phyloP scores from a whole-genome alignment of 2,888 invertebrate genomes.

The Agriopis marginaria region DNA sequence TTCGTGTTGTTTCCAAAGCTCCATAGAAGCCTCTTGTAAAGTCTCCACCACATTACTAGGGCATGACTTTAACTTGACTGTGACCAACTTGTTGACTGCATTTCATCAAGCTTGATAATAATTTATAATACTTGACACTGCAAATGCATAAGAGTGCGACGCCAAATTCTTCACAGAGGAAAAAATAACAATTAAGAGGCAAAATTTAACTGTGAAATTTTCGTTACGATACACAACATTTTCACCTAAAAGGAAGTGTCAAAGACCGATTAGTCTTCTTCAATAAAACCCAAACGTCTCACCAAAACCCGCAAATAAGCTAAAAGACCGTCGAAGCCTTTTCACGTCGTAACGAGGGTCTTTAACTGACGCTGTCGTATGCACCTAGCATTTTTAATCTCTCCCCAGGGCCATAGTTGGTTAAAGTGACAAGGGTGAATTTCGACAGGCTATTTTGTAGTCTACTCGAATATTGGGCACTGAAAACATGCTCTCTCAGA shows the following conservation, averaged over 20 bases:
- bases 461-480: conserved; percentile 36
- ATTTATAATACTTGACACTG: too few relatives aligned
- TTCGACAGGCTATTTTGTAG: conserved; percentile 51
- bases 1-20: too few relatives aligned
- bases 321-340: conserved; percentile 27
- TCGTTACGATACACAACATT: not conserved
- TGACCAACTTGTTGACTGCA: too few relatives aligned
- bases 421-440: conserved; percentile 44
- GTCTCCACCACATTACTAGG: too few relatives aligned
- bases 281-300: conserved; percentile 24
- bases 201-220: not conserved
- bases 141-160: not conserved
- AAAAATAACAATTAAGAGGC: not conserved
- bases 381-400: conserved; percentile 43
- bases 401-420: conserved; percentile 24
- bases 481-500: conserved; percentile 45
- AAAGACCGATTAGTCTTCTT: conserved; percentile 22
- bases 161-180: not conserved
- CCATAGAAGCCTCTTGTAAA: too few relatives aligned
- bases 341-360: conserved; percentile 27
- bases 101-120: too few relatives aligned
- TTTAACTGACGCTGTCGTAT: conserved; percentile 33
- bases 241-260: conserved; percentile 8
- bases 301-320: conserved; percentile 18
- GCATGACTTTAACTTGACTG: too few relatives aligned